Evolutionary conservation across 2,797 vertebrate genomes (phyloP).

Genomic region (Sebastes wilsoni): DNA sequence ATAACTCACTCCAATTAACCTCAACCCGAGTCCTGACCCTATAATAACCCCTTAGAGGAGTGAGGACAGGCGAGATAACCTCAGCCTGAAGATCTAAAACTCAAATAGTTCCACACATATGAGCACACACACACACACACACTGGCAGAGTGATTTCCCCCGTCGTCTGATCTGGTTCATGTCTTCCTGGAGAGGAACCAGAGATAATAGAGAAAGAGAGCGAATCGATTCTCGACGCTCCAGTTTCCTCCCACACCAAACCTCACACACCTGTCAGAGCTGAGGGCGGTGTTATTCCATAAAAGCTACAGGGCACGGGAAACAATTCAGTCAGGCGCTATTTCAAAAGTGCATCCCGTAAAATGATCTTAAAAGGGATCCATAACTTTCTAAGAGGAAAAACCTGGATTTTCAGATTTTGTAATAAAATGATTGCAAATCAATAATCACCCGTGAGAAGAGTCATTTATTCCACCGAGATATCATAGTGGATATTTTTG

Average conservation of each 20-base stretch:
- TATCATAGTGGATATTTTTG: not conserved
- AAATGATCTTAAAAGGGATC: not conserved
- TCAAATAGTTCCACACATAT: not conserved
- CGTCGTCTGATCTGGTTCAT: constrained; percentile 77
- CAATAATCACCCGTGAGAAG: accelerated
- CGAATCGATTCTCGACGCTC: constrained; percentile 64
- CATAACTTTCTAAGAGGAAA: not conserved
- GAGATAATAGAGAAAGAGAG: constrained; percentile 56
- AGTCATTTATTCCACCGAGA: not conserved
- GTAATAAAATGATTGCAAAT: not conserved
- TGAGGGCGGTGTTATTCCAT: constrained; percentile 7
- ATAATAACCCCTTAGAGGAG: not conserved
- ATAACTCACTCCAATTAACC: constrained; percentile 33
- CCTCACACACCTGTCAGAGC: constrained; percentile 55
- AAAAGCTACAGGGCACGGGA: not conserved
- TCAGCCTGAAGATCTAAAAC: constrained; percentile 11
- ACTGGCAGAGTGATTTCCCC: constrained; percentile 62
- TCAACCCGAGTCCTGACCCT: constrained; percentile 31
- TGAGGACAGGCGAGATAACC: constrained; percentile 13
- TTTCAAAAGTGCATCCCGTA: not conserved
- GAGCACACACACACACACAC: not conserved
- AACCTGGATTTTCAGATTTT: not conserved
- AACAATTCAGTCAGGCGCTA: not conserved
- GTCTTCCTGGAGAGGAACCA: constrained; percentile 70
- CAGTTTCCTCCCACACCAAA: constrained; percentile 63